Conservation (phyloP, 2,888 invertebrate genomes). For the Chelonus formosanus region DNA sequence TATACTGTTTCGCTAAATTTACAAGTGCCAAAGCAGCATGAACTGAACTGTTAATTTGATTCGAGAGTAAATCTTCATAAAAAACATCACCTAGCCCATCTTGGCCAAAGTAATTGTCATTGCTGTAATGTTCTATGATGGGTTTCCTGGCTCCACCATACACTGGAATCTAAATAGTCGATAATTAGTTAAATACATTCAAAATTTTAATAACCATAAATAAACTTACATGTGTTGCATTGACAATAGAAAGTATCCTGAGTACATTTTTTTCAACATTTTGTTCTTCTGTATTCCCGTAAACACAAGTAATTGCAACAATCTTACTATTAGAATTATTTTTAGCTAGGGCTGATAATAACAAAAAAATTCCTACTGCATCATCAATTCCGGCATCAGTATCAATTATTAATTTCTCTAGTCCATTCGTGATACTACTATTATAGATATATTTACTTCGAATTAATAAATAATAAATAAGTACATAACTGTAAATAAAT, state of each 20-base stretch:
- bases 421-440: too few species aligned
- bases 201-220: not conserved
- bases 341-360: slow-evolving; percentile 47
- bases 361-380: slow-evolving; percentile 64
- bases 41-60: slow-evolving; percentile 54
- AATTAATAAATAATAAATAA: too few species aligned
- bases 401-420: slow-evolving; percentile 63
- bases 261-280: slow-evolving; percentile 67
- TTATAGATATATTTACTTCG: too few species aligned
- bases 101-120: slow-evolving; percentile 58
- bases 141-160: slow-evolving; percentile 62
- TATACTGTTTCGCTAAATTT: slow-evolving; percentile 57
- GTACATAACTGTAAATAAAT: too few species aligned
- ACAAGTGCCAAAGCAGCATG: slow-evolving; percentile 64
- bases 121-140: slow-evolving; percentile 50
- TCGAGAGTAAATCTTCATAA: slow-evolving; percentile 57
- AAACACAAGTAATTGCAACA: slow-evolving; percentile 68
- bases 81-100: slow-evolving; percentile 68
- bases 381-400: slow-evolving; percentile 67
- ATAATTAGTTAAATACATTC: not conserved
- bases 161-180: slow-evolving; percentile 65
- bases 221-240: slow-evolving; percentile 57
- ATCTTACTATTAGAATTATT: slow-evolving; percentile 56
- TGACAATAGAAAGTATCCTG: slow-evolving; percentile 63
- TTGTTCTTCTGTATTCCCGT: slow-evolving; percentile 67